A percentile compares a stretch with the other conserved stretches of the same genome.
These are phyloP conservation scores for Trididemnum clinides DNA, from an alignment of 23 tunicate genomes.

Conservation along the genomic window DNA sequence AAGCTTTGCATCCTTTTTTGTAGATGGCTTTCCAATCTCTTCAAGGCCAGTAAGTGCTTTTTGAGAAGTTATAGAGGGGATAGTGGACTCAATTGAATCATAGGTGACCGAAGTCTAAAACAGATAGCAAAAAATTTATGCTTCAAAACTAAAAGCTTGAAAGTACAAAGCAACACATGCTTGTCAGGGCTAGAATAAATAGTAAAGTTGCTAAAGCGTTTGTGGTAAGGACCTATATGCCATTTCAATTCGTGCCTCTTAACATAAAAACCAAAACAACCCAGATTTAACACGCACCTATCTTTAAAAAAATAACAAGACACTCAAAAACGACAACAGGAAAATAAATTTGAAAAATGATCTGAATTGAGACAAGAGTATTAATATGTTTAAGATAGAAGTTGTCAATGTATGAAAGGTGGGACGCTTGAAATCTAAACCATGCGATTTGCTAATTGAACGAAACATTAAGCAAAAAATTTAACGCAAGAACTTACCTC, in stretches of 20 bases:
- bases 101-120: slow-evolving; percentile 18
- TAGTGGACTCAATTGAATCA: slow-evolving; percentile 35
- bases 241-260: too few relatives aligned
- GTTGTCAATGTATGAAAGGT: neutral
- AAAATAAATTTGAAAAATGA: neutral
- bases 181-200: too few relatives aligned
- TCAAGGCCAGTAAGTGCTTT: slow-evolving; percentile 45
- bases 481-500: neutral
- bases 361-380: neutral
- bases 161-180: too few relatives aligned
- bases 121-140: neutral
- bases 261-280: too few relatives aligned
- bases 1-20: neutral
- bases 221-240: too few relatives aligned
- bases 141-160: too few relatives aligned
- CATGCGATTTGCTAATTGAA: too few relatives aligned
- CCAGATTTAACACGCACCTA: too few relatives aligned
- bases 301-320: too few relatives aligned
- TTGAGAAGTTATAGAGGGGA: neutral
- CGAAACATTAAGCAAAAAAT: too few relatives aligned
- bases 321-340: neutral
- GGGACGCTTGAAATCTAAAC: too few relatives aligned
- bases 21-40: slow-evolving; percentile 10
- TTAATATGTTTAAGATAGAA: neutral
- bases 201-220: too few relatives aligned